These are phyloP conservation scores for Hydrozoanthus tunicans DNA, from an alignment of 64 coral and sea anemone species.

Conservation along the genomic window DNA sequence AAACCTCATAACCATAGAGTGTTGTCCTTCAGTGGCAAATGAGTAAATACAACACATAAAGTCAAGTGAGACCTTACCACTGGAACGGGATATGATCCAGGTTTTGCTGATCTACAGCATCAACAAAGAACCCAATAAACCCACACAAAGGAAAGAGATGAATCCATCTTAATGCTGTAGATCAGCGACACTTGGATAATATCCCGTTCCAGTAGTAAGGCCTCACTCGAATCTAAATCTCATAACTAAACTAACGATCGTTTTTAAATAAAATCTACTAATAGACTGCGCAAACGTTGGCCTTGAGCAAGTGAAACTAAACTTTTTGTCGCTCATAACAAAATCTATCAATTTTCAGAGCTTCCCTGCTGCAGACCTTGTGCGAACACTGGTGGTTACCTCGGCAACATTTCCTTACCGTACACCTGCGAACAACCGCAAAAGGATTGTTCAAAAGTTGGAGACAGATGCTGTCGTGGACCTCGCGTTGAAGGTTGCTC, in stretches of 20 bases:
- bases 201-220: too few species aligned
- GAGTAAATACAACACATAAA: too few species aligned
- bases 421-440: constrained; percentile 57
- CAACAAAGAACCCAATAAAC: too few species aligned
- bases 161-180: too few species aligned
- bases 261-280: background rate
- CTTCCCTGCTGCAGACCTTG: constrained; percentile 93
- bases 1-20: too few species aligned
- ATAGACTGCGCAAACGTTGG: background rate
- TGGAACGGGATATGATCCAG: too few species aligned
- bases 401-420: constrained; percentile 72
- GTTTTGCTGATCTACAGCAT: too few species aligned
- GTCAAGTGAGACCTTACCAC: too few species aligned
- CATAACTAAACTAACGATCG: background rate
- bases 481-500: constrained; percentile 88
- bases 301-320: too few species aligned
- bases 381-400: constrained; percentile 79
- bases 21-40: too few species aligned
- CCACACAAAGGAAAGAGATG: too few species aligned
- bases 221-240: background rate
- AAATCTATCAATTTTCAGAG: constrained; percentile 42
- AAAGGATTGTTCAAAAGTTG: constrained; percentile 59
- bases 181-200: too few species aligned
- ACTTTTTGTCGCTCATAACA: background rate
- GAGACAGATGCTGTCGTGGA: constrained; percentile 78